A percentile compares a stretch with the other conserved stretches of the same genome.
Evolutionary conservation across 2,113 vertebrate species (phyloP).

Genomic region (Sinocyclocheilus anshuiensis): DNA sequence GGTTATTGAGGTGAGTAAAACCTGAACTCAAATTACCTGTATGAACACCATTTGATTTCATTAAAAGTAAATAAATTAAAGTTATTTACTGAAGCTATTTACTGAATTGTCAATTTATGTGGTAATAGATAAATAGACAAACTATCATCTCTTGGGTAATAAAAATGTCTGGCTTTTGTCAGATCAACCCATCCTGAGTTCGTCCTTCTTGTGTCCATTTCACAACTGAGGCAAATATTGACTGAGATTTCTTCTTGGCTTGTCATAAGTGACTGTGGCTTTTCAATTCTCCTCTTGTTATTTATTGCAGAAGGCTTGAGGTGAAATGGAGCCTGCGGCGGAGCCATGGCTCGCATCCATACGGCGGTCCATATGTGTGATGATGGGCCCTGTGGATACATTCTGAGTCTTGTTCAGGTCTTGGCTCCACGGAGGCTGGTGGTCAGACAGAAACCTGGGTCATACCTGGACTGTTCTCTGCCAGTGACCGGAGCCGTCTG

Average conservation of each 20-base stretch:
- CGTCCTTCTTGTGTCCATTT: conserved; percentile 45
- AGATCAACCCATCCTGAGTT: conserved; percentile 10
- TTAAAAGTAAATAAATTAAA: too few species aligned
- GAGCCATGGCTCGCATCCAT: conserved; percentile 15
- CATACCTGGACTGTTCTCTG: conserved; percentile 51
- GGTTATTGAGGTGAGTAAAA: background rate
- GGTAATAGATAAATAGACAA: too few species aligned
- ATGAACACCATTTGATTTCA: background rate
- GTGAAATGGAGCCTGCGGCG: conserved; percentile 21
- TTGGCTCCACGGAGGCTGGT: conserved; percentile 28
- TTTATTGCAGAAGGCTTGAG: conserved; percentile 24
- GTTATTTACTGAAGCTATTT: too few species aligned
- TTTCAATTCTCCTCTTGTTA: conserved; percentile 37
- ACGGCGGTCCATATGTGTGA: background rate
- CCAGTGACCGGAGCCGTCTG: conserved; percentile 44
- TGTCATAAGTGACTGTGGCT: conserved; percentile 41
- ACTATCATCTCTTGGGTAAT: background rate
- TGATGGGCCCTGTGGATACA: background rate
- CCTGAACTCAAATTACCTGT: background rate
- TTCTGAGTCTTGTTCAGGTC: conserved; percentile 47
- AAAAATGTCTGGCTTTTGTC: background rate
- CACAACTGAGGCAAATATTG: conserved; percentile 54
- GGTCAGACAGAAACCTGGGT: conserved; percentile 30
- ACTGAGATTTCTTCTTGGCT: conserved; percentile 53
- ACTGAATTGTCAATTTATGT: too few species aligned